Evolutionary conservation across 2,797 vertebrate genomes (phyloP).

Genomic region (Allobates femoralis): DNA sequence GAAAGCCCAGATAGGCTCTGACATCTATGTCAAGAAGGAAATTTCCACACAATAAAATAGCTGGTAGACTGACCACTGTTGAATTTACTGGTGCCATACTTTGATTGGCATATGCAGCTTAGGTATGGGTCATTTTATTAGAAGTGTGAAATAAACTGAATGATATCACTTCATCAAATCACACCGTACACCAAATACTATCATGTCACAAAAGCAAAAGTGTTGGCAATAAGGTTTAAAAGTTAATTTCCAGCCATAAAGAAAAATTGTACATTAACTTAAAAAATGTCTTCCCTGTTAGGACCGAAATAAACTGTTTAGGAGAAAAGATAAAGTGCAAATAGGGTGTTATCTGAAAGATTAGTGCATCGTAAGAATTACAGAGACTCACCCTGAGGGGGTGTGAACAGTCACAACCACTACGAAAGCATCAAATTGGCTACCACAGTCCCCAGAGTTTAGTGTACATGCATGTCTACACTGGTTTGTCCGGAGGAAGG

Average conservation of each 20-base stretch:
- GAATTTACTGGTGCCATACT: not conserved
- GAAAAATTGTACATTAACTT: not conserved
- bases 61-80: slow-evolving; percentile 28
- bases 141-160: not conserved
- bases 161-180: not conserved
- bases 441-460: no score
- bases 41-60: slow-evolving; percentile 37
- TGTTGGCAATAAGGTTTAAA: not conserved
- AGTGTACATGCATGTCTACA: no score
- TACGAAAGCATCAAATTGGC: no score
- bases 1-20: slow-evolving; percentile 54
- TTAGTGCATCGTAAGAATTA: no score
- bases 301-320: no score
- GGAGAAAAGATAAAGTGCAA: no score
- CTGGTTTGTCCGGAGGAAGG: no score
- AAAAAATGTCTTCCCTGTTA: not conserved
- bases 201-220: not conserved
- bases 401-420: no score
- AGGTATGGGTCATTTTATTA: not conserved
- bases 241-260: not conserved
- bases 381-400: no score
- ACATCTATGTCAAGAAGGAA: slow-evolving; percentile 55
- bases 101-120: slow-evolving; percentile 20
- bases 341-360: no score
- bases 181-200: not conserved